Evolutionary conservation across 2,113 vertebrate species (phyloP), one percentile per base, ranked within the genome.

Genomic region (Passer montanus): DNA sequence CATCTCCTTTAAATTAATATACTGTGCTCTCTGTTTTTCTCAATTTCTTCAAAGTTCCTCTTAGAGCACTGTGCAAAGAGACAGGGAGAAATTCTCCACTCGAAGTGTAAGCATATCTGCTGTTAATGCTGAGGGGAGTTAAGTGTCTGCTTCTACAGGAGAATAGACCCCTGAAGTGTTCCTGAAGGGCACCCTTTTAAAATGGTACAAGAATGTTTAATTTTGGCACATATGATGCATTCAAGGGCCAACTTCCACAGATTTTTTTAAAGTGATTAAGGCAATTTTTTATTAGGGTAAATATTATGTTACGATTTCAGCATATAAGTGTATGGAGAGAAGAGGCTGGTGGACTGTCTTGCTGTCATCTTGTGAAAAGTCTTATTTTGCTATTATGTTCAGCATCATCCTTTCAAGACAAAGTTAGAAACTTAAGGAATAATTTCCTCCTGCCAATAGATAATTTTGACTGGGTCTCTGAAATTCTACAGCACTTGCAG

Each of bases 1-100:
- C 94, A 96, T 96, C 96, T 95, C 94, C 89, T 85, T 94, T 95
- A 95, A 97, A 97, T 97, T 97, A 98, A 96, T 97, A 96, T 96
- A 87, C 53, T 89, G 53, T 68, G 85, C 83, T 94, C 63, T 79
- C 72, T 96, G 80, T 96, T 97, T 96, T 96, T 93, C 96, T 97
- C 75, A 95, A 80, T 94, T 96, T 97, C 93, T 96, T 97, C 92
- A 88, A 80, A 94, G 94, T 96, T 97, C 94, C 85, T 75, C 83
- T 96, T 93, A 82, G 86, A 98, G 82, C 91, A 96, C 86, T 89
- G 87, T 80, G 94, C 95, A 97, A 87, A 97, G 91, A 98, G 91
- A 96, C 90, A 96, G 94, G 97, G 80, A 92, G 90, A 98, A 94
- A 97, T 97, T 96, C 97, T 81, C 53, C 89, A 70, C 79, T 97